Percentiles rank a stretch among this genome's conserved stretches.
phyloP scores from a whole-genome alignment of 2,888 invertebrate genomes.

The Oegoconia quadripuncta region DNA sequence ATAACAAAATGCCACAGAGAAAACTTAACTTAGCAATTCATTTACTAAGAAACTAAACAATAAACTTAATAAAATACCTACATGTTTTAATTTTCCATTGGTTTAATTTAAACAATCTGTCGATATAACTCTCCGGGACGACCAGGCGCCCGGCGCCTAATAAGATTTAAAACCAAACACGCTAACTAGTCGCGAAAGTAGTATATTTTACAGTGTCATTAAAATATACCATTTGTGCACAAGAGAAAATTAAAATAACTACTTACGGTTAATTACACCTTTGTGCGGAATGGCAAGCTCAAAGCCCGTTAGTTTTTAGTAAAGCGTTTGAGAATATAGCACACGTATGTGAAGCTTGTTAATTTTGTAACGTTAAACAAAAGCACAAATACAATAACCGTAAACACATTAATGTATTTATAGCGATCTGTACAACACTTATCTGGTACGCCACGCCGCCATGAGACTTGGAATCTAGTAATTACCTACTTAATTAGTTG shows the following conservation, averaged over 20 bases:
- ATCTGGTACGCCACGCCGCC: too few species aligned
- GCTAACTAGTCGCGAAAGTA: neutral
- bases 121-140: neutral
- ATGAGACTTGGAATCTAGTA: too few species aligned
- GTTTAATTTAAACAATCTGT: neutral
- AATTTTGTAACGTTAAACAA: neutral
- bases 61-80: too few species aligned
- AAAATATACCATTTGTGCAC: constrained; percentile 6
- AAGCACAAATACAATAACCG: neutral
- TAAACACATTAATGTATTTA: too few species aligned
- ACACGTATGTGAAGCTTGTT: neutral
- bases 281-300: constrained; percentile 8
- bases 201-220: constrained; percentile 8
- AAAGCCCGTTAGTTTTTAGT: constrained; percentile 7
- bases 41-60: too few species aligned
- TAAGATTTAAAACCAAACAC: constrained; percentile 1
- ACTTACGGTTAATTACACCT: constrained; percentile 11
- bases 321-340: neutral
- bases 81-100: neutral
- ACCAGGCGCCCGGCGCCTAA: neutral
- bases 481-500: too few species aligned
- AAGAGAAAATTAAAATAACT: constrained; percentile 14
- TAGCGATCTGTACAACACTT: too few species aligned
- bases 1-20: too few species aligned
- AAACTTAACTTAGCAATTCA: too few species aligned